Conservation (phyloP, 2,888 invertebrate genomes). For the Parapristionchus giblindavisi region DNA sequence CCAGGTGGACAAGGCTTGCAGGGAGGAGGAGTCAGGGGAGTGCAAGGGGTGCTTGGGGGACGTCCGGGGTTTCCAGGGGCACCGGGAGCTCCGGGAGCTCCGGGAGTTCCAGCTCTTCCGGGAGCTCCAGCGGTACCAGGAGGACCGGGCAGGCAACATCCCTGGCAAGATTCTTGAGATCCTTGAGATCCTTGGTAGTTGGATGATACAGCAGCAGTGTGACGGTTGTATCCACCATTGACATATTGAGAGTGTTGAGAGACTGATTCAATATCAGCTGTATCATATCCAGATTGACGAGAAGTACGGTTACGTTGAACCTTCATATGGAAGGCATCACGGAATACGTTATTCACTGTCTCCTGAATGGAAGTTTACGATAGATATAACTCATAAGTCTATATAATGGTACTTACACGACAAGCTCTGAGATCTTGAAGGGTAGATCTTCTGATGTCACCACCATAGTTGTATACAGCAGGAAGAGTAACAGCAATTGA, state of each 20-base stretch:
- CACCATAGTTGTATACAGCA: conserved; percentile 33
- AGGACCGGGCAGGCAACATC: conserved; percentile 24
- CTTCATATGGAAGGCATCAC: conserved; percentile 4
- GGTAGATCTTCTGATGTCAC: conserved; percentile 5
- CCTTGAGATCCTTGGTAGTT: conserved; percentile 23
- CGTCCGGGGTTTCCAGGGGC: conserved; percentile 21
- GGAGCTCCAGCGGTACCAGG: conserved; percentile 26
- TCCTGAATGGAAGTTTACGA: background rate
- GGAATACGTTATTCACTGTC: conserved; percentile 1
- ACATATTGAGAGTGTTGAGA: background rate
- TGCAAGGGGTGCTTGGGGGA: background rate
- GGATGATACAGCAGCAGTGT: background rate
- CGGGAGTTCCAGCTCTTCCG: conserved; percentile 11
- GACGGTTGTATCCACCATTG: background rate
- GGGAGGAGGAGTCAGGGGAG: background rate
- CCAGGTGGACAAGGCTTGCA: conserved; percentile 23
- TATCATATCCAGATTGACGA: conserved; percentile 32
- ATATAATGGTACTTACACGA: conserved; percentile 1
- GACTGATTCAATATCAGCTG: background rate
- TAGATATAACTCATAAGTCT: background rate
- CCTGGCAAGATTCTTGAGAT: background rate
- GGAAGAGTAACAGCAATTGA: conserved; percentile 36
- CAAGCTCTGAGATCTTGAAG: conserved; percentile 22
- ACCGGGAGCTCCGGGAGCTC: conserved; percentile 15
- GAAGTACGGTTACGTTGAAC: conserved; percentile 28